Percentiles rank a stretch among this genome's conserved stretches.
These are phyloP conservation scores for Melanophora roralis DNA, from an alignment of 2,888 invertebrate species.

Conservation along the genomic window DNA sequence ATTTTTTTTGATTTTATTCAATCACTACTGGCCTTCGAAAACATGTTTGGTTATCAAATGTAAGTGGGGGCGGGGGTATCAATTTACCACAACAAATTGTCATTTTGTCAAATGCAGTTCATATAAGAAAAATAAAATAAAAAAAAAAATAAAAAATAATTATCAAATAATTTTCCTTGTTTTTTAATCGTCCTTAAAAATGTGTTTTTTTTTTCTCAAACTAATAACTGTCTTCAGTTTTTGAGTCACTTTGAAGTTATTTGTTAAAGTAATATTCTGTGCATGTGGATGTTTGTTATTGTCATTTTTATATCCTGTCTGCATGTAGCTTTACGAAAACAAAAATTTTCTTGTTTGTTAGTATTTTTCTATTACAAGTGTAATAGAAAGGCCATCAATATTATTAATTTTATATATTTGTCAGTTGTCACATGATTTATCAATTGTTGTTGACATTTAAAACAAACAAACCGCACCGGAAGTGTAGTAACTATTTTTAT, in stretches of 20 bases:
- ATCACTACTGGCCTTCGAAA: too few species aligned
- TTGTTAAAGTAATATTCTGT: background rate
- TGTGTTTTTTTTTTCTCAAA: background rate
- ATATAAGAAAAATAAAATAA: background rate
- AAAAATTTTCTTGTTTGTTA: too few species aligned
- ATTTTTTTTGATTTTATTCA: background rate
- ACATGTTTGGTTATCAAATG: too few species aligned
- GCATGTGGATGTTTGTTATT: background rate
- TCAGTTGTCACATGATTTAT: constrained; percentile 50
- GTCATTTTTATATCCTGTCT: background rate
- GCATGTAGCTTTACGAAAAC: background rate
- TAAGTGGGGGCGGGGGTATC: background rate
- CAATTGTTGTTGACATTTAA: constrained; percentile 64
- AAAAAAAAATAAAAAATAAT: constrained; percentile 23
- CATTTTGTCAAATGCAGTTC: constrained; percentile 45
- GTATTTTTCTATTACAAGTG: background rate
- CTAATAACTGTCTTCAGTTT: constrained; percentile 21
- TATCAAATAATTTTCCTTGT: constrained; percentile 36
- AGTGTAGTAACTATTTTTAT: constrained; percentile 33
- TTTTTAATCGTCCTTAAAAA: background rate
- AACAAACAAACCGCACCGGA: constrained; percentile 65
- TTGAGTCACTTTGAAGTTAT: constrained; percentile 49
- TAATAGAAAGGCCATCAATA: too few species aligned
- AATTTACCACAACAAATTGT: constrained; percentile 26
- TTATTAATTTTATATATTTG: constrained; percentile 16